Evolutionary conservation across 1,140 invertebrate species (phyloP).

Genomic region (Globodera rostochiensis): DNA sequence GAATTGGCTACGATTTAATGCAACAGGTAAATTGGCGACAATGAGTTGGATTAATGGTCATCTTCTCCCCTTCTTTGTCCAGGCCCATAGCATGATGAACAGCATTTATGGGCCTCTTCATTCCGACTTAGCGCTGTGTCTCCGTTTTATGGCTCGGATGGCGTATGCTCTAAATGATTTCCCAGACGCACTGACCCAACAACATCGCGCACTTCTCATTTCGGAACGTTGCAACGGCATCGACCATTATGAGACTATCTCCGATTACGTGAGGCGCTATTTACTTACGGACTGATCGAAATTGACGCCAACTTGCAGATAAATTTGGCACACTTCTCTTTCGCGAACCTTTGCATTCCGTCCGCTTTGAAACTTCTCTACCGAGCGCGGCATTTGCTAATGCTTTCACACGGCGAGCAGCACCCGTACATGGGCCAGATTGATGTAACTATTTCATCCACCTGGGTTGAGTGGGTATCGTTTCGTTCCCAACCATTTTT

Average conservation of each 20-base stretch:
- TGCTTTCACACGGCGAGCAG: constrained; percentile 31
- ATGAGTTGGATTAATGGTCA: background rate
- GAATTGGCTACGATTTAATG: constrained; percentile 41
- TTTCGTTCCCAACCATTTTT: no score
- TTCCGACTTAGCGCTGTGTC: constrained; percentile 40
- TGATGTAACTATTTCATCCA: constrained; percentile 31
- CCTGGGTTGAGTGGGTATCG: no score
- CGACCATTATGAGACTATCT: constrained; percentile 43
- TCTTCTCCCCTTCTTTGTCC: background rate
- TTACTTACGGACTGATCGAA: background rate
- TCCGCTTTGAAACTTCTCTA: constrained; percentile 40
- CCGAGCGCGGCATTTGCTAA: constrained; percentile 36
- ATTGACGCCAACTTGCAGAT: constrained; percentile 19
- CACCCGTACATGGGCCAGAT: constrained; percentile 44
- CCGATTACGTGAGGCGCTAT: constrained; percentile 36
- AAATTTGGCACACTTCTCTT: constrained; percentile 44
- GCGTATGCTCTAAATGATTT: constrained; percentile 32
- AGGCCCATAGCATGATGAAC: constrained; percentile 40
- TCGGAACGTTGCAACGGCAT: constrained; percentile 42
- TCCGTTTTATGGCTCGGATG: constrained; percentile 45
- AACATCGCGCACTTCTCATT: constrained; percentile 40
- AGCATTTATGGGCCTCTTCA: constrained; percentile 44
- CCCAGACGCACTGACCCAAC: constrained; percentile 34
- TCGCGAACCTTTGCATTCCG: constrained; percentile 37
- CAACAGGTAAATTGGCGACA: constrained; percentile 26